Base-by-base conservation (phyloP, 2,888 invertebrate genomes). In the Drosophila testacea region DNA sequence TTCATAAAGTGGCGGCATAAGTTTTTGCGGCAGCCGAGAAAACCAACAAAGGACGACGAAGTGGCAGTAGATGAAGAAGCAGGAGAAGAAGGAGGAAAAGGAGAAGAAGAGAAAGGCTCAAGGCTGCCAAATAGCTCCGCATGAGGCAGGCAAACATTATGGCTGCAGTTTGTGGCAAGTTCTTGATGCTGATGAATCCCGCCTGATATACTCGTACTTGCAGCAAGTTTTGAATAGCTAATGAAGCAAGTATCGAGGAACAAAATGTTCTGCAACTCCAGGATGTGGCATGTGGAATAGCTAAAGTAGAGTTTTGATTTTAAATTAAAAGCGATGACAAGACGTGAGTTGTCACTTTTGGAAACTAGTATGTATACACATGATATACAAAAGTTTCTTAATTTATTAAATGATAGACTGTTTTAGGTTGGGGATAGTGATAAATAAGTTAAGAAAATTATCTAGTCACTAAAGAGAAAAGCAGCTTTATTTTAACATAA, bases 191-290 rank as follows among this genome's bases (percentile, higher is more conserved):
- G 85, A 82, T 79, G 80, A 77, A 82, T 85, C 69, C 56, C 13
- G 64, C 48, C 69, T 74, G 83, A 82, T 82, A 68, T 64, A 79
- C 76, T 64, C 11, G 36, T 34, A 34, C 46, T 57, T 41, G 50
- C 61, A 34, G 56, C 63, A 71, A 74, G 61, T 80, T 72, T 65
- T 72, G 75, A 76, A 86, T 73, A 61, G 81, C 76, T 83, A 83
- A 86, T 83, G 82, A 83, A 83, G 81, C 86, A 65, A 39, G 44
- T 61, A 68, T 69, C 28, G 42, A 52, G 42, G 34, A 32, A 57
- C 75, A 62, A 62, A 55, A 62, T 41, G 13, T 9, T n/a, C 6
- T 13, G 36, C 48, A 34, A 36, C 56, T 41, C 13, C 13, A 47
- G 13, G 16, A 7, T 46, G 32, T 51, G 44, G 1, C 3, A 51